Base-by-base conservation (phyloP, 1,140 invertebrate species). In the Drosophila ananassae region DNA sequence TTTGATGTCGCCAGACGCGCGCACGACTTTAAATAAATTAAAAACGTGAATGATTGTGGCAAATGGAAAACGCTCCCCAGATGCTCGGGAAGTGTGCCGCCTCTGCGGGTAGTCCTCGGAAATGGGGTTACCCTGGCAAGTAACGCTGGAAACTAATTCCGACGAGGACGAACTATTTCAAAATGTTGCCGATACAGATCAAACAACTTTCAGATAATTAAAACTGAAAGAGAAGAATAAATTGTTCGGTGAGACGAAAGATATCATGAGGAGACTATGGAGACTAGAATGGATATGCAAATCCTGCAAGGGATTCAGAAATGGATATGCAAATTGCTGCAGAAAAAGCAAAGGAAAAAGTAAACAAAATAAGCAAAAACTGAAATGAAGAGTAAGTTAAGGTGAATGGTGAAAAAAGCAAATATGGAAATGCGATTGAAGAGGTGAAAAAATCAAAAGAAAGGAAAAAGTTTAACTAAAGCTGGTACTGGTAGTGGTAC, bases 11-110 rank as follows among this genome's bases (percentile, higher is more conserved):
- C 39, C 61, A 55, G 59, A 54, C 60, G 71, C 73, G 67, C 44
- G 55, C 64, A 44, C 56, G 74, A 47, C 78, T 72, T 74, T 87
- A 85, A 85, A 82, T 87, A 82, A 87, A 87, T 87, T 87, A 77
- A 77, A 63, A 72, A 48, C 39, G 28, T 48, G 54, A 56, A 59
- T 62, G 47, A 58, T 77, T 78, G 41, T 62, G 32, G 52, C 47
- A 32, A 50, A 67, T 56, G 56, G 30, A 58, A 62, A 69, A 48
- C 10, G 66, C 52, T 69, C 63, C 67, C 52, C 9, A 2, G 34
- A 10, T 32, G 21, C 2, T 17, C 17, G 28, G 7, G 46, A 69
- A 69, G 7, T 69, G 63, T 47, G 63, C 66, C 66, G 48, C 9
- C 41, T 4, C 62, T 6, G 6, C 3, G 32, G 63, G 51, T 30